phyloP scores from a whole-genome alignment of 2,113 vertebrate genomes.

The Leptobrachium leishanense region DNA sequence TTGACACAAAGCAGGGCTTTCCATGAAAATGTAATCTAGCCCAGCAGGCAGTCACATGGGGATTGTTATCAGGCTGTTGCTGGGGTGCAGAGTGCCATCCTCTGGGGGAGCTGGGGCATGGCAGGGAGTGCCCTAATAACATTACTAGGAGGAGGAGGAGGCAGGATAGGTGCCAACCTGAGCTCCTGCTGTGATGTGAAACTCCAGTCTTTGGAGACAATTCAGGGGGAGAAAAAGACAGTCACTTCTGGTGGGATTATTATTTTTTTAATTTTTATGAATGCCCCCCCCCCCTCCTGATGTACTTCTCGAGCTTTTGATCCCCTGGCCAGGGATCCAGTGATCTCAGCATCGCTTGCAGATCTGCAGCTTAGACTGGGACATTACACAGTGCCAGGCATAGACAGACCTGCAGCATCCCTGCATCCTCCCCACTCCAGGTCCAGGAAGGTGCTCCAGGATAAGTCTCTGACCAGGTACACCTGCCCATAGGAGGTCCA shows the following conservation, averaged over 20 bases:
- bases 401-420: constrained; percentile 22
- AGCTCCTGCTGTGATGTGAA: constrained; percentile 1
- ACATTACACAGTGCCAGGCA: not conserved
- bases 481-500: too few relatives aligned
- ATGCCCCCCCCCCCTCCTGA: not conserved
- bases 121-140: not conserved
- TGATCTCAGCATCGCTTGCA: not conserved
- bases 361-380: not conserved
- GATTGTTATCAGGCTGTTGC: not conserved
- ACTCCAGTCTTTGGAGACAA: too few relatives aligned
- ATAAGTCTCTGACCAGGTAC: not conserved
- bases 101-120: not conserved
- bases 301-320: not conserved
- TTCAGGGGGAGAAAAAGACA: too few relatives aligned
- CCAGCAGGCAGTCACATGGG: too few relatives aligned
- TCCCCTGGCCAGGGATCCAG: not conserved
- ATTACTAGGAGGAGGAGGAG: not conserved
- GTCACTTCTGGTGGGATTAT: not conserved
- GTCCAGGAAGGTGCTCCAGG: not conserved
- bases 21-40: too few relatives aligned
- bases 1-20: too few relatives aligned
- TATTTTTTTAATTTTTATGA: not conserved
- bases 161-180: not conserved
- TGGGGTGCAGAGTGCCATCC: not conserved
- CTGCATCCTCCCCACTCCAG: not conserved